Conservation (phyloP, 2,113 vertebrate genomes). For the Podarcis cretensis region DNA sequence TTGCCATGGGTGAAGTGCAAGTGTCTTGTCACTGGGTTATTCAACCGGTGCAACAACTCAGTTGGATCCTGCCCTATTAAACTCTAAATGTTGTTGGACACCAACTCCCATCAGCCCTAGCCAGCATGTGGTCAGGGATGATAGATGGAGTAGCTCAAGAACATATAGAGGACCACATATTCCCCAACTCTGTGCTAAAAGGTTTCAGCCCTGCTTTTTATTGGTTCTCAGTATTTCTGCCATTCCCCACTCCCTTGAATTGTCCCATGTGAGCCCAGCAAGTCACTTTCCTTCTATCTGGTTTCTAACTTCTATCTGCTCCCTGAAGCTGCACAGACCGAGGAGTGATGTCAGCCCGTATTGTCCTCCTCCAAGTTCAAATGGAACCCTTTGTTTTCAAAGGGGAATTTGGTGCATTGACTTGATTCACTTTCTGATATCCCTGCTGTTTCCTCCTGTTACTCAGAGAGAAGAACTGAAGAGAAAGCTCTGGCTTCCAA, state of each 20-base stretch:
- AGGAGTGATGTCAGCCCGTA: constrained; percentile 50
- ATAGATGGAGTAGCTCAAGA: too few species aligned
- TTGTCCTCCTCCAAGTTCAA: constrained; percentile 42
- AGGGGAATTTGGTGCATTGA: constrained; percentile 29
- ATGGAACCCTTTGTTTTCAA: constrained; percentile 18
- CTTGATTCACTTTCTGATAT: constrained; percentile 45
- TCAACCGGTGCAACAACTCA: too few species aligned
- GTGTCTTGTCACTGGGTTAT: too few species aligned
- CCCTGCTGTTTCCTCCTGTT: constrained; percentile 31
- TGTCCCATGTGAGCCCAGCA: constrained; percentile 29
- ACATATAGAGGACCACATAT: too few species aligned
- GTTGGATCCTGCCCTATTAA: too few species aligned
- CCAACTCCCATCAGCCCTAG: too few species aligned
- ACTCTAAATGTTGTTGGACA: too few species aligned
- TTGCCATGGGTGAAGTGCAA: too few species aligned
- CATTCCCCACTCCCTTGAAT: constrained; percentile 42
- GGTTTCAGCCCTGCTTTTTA: constrained; percentile 3
- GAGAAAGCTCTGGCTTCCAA: not conserved
- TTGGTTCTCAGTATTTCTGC: constrained; percentile 54
- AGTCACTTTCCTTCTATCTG: constrained; percentile 44
- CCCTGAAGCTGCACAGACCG: constrained; percentile 50
- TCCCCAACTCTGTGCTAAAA: not conserved
- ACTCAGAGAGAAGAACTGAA: constrained; percentile 21
- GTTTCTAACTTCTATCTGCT: constrained; percentile 46
- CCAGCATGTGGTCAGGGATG: too few species aligned